Evolutionary conservation across 2,797 vertebrate genomes (phyloP), one percentile per base, ranked within the genome.

Genomic region (Labeo calbasu): DNA sequence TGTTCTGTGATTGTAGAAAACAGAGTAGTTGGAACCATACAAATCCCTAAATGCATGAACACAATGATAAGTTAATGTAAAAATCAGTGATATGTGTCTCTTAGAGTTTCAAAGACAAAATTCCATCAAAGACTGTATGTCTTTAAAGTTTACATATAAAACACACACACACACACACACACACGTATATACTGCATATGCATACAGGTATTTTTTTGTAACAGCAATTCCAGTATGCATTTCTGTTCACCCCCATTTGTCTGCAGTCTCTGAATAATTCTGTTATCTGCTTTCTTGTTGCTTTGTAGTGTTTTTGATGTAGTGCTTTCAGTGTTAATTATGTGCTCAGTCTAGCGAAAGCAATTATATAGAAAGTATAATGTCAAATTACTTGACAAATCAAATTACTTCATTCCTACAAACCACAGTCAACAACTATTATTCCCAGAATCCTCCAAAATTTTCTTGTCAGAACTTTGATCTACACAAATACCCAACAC

Each of bases 401-500:
- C 68, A 23, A 48, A 71, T 51, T 7, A 71, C 43, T 46, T 70
- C 0, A 28, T 72, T 72, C 2, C 23, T 51, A 25, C 70, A 72
- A 53, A 69, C 17, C 36, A 69, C 3, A 68, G 9, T n/a, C 17
- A 69, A 19, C 23, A 28, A 23, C 7, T 9, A 7, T 13, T 5
- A 46, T n/a, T 46, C 7, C 69, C n/a, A 51, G 28, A 75, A 61
- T 75, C 70, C 57, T 73, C 43, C 63, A 57, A n/a, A 68, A 12
- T 40, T 14, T 63, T 82, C 78, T 79, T 85, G 66, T 70, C 12
- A 65, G 81, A 72, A 68, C 86, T 91, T 88, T 90, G 84, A 89
- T 90, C 88, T 89, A 78, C 85, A 86, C 84, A 90, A 84, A 86
- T 76, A 80, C 61, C 43, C 32, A 59, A 61, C 55, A 72, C 71